Percentiles rank a stretch among this genome's conserved stretches.
Evolutionary conservation across 2,113 vertebrate species (phyloP).

Genomic region (Delphinus delphis): DNA sequence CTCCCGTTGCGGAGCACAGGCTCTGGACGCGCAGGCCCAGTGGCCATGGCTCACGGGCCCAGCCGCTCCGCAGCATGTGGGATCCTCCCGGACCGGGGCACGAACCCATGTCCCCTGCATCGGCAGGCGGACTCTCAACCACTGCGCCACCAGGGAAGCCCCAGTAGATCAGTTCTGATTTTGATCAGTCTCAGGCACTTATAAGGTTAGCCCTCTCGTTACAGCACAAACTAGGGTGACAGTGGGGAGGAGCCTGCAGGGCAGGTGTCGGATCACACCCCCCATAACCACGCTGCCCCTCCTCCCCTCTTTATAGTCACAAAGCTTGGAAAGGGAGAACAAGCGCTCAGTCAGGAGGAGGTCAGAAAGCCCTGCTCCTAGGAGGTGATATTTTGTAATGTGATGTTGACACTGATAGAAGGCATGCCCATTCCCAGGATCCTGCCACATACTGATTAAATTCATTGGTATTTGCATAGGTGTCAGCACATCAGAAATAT

Average conservation of each 20-base stretch:
- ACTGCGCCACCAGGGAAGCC: no score
- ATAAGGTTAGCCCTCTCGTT: neutral
- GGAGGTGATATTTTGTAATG: neutral
- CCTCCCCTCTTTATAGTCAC: neutral
- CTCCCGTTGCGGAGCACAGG: no score
- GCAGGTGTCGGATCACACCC: neutral
- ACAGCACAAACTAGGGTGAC: neutral
- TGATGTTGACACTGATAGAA: neutral
- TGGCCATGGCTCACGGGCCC: no score
- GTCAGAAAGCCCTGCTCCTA: neutral
- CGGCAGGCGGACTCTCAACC: no score
- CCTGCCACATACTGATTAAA: neutral
- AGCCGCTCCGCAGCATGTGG: no score
- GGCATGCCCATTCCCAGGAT: neutral
- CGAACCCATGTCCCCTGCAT: no score
- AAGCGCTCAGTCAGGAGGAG: neutral
- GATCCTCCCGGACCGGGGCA: no score
- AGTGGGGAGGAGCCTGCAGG: neutral
- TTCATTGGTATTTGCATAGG: neutral
- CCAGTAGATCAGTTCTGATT: neutral
- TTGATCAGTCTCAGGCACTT: neutral
- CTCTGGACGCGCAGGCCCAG: no score
- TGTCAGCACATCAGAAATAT: neutral
- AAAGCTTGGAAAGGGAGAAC: neutral
- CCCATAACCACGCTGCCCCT: fast-evolving